Base-by-base conservation (phyloP, 2,888 invertebrate genomes). In the Mesoligia furuncula region DNA sequence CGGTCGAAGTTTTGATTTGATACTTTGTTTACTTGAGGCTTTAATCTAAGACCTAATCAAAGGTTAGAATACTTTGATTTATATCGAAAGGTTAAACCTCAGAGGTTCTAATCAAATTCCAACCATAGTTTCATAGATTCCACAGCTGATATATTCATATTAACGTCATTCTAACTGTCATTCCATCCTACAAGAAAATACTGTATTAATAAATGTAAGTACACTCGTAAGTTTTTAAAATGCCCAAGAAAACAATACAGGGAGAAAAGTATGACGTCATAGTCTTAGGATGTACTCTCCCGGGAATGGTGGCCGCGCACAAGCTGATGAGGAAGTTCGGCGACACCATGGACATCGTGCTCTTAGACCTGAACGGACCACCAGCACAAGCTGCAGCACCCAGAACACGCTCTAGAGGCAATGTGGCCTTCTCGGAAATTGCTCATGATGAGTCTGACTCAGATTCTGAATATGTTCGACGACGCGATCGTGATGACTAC, bases 221-320 rank as follows among this genome's bases (percentile, higher is more conserved):
- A 15, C 24, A 45, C 27, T 71, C 17, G 27, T 36, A 24, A 45
- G 24, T 39, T 31, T 42, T 17, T 69, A 81, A 59, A 69, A 91
- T 92, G 91, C 88, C 90, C 68, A 89, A 65, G 75, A 90, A 88
- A 79, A 89, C 91, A 73, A 90, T 96, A 27, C 92, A 91, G 81
- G 96, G 95, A 57, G 54, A 57, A n/a, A 57, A 57, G 54, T 57
- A 57, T 15, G 96, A 96, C 79, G 93, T 96, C 11, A 96, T 96
- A 51, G 93, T 96, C 61, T 85, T 96, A 83, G 96, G 96, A 91
- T 95, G 95, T 85, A 95, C 93, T 68, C 92, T 96, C 2, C 95
- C 96, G 9, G 96, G 96, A 2, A 94, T 96, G 45, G 95, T 97
- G 15, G 92, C 95, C 0, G 96, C 96, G 0, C 94, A 96, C 90